Base-by-base conservation (phyloP, 1,140 invertebrate species). In the Diachasmimorpha longicaudata region DNA sequence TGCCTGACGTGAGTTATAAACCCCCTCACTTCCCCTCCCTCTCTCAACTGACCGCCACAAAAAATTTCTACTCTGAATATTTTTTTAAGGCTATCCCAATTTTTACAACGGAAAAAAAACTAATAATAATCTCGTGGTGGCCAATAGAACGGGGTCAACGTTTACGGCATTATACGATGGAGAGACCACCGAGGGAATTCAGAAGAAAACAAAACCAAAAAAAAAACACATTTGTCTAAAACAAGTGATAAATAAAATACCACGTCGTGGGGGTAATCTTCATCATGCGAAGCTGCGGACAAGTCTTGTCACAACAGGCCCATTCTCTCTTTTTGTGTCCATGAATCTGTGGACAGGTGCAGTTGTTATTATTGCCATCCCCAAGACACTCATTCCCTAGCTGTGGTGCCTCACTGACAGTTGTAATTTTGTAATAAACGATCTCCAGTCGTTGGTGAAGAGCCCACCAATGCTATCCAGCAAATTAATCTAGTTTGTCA, bases 401-500 rank as follows among this genome's bases (percentile, higher is more conserved):
- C 11, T 11, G 11, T 46, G 16, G n/a, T 21, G 19, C 52, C n/a
- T 75, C 77, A n/a, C 81, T 86, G 87, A 88, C 86, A 86, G 86
- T 85, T 86, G 82, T 87, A 88, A 89, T 88, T 87, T 86, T 81
- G 77, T 88, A 87, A 88, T 85, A 89, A 89, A 89, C 86, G 86
- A 89, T 86, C 83, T n/a, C 78, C 79, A 79, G 77, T 78, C 48
- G 14, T n/a, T 52, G 78, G 69, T 67, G 39, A 72, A 52, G 48
- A 63, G 16, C 14, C 36, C 55, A n/a, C 25, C 44, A 70, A 31
- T 37, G 46, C 69, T 46, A 42, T 42, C 39, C 84, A 81, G 82
- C 83, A 87, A 89, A 89, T 89, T 89, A 89, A 89, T 88, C 88
- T 89, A 88, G 88, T 89, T 89, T 89, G 88, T 89, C 88, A 88